phyloP scores from a whole-genome alignment of 2,888 invertebrate genomes.

The Catocala fraxini region DNA sequence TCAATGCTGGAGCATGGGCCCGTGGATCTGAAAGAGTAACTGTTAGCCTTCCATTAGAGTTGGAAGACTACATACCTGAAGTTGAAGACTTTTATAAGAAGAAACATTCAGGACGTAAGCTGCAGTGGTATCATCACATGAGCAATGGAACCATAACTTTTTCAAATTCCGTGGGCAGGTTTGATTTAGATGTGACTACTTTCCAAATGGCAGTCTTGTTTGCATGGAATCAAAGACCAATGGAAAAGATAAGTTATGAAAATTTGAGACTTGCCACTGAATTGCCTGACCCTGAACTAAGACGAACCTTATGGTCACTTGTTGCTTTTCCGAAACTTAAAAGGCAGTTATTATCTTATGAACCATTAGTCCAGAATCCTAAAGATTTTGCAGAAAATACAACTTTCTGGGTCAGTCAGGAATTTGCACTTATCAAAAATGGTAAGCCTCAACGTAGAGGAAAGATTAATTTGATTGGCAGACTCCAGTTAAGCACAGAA shows the following conservation, averaged over 20 bases:
- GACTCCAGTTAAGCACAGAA: slow-evolving; percentile 98
- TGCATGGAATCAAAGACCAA: slow-evolving; percentile 99
- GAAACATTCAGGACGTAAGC: slow-evolving; percentile 98
- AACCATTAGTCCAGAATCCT: slow-evolving; percentile 93
- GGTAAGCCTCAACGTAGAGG: slow-evolving; percentile 98
- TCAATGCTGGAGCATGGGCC: slow-evolving; percentile 99
- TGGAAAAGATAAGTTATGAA: slow-evolving; percentile 98
- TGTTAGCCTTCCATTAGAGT: slow-evolving; percentile 98
- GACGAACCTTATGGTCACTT: slow-evolving; percentile 98
- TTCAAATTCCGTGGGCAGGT: slow-evolving; percentile 96
- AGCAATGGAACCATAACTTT: slow-evolving; percentile 99
- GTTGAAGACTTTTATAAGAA: slow-evolving; percentile 99
- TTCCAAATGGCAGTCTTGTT: slow-evolving; percentile 99
- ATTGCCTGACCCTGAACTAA: slow-evolving; percentile 97
- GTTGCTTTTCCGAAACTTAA: slow-evolving; percentile 98
- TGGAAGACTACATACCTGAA: slow-evolving; percentile 99
- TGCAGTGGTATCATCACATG: slow-evolving; percentile 99
- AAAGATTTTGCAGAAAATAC: slow-evolving; percentile 98
- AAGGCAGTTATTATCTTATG: slow-evolving; percentile 95
- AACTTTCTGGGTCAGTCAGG: slow-evolving; percentile 98
- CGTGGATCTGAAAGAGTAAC: slow-evolving; percentile 97
- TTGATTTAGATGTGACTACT: slow-evolving; percentile 99
- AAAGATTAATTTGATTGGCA: slow-evolving; percentile 98
- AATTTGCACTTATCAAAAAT: slow-evolving; percentile 98
- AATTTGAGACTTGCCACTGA: slow-evolving; percentile 98